These are phyloP conservation scores for Neofelis nebulosa DNA, from an alignment of 2,113 vertebrate genomes.

Conservation along the genomic window DNA sequence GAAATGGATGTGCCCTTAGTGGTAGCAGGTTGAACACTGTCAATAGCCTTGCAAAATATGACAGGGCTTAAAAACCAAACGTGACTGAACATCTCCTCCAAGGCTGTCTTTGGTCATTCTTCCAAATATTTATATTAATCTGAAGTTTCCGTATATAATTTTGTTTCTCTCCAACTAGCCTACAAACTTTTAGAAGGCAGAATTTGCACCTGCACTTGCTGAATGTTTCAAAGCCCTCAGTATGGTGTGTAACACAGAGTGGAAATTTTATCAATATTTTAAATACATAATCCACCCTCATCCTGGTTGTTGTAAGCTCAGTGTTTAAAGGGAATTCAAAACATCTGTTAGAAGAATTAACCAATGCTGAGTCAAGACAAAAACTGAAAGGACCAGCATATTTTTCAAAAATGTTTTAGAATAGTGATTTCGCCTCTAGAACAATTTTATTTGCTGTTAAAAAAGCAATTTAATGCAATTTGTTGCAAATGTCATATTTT, in stretches of 20 bases:
- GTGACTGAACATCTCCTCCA: not conserved
- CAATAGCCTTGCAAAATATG: not conserved
- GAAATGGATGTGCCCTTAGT: not conserved
- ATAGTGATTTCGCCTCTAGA: conserved; percentile 58
- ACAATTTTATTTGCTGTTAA: conserved; percentile 55
- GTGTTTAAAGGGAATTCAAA: conserved; percentile 23
- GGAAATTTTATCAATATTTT: conserved; percentile 9
- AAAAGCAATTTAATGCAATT: conserved; percentile 45
- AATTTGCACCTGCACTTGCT: not conserved
- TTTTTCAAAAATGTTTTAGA: conserved; percentile 45
- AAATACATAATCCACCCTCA: not conserved
- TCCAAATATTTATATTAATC: not conserved
- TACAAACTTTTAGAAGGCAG: not conserved
- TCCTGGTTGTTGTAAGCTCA: not conserved
- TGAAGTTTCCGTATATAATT: not conserved
- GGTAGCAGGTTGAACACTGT: not conserved
- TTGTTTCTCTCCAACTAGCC: not conserved
- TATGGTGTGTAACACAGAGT: not conserved
- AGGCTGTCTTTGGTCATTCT: not conserved
- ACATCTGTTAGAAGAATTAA: conserved; percentile 40
- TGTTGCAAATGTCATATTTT: conserved; percentile 55
- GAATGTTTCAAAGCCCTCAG: not conserved
- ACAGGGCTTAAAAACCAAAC: not conserved
- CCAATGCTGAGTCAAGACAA: conserved; percentile 39
- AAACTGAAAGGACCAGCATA: conserved; percentile 41